phyloP scores from a whole-genome alignment of 2,888 invertebrate species.

The Ornithoptera priamus region DNA sequence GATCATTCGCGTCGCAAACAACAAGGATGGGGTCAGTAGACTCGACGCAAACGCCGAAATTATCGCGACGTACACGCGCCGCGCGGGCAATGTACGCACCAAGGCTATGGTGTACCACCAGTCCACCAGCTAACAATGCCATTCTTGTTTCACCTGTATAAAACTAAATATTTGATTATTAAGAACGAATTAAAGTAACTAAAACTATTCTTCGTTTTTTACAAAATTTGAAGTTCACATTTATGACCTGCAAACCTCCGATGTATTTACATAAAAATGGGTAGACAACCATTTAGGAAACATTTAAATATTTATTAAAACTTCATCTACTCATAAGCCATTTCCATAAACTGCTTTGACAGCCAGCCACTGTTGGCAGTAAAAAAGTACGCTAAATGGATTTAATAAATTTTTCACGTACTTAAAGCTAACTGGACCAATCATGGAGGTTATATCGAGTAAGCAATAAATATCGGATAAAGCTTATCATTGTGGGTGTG shows the following conservation, averaged over 20 bases:
- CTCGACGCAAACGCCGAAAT: conserved; percentile 74
- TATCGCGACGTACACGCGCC: conserved; percentile 73
- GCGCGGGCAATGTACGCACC: conserved; percentile 72
- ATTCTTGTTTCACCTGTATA: too few species aligned
- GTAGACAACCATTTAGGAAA: too few species aligned
- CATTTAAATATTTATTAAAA: too few species aligned
- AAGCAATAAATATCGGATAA: conserved; percentile 34
- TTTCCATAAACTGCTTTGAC: too few species aligned
- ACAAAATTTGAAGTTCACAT: too few species aligned
- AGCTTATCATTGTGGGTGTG: conserved; percentile 40
- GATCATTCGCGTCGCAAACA: conserved; percentile 75
- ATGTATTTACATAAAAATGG: too few species aligned
- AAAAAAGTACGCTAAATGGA: not conserved
- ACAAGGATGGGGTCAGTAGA: conserved; percentile 75
- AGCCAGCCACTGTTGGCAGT: too few species aligned
- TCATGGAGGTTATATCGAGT: conserved; percentile 37
- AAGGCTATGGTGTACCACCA: conserved; percentile 61
- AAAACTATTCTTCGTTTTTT: too few species aligned
- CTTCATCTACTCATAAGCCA: too few species aligned
- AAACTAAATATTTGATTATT: too few species aligned
- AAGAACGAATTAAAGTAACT: too few species aligned
- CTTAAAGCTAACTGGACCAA: conserved; percentile 33
- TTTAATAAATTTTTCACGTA: conserved; percentile 6
- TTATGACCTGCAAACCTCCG: too few species aligned
- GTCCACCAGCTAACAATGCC: conserved; percentile 33